Conservation (phyloP, 2,888 invertebrate species). For the Thumatha senex region DNA sequence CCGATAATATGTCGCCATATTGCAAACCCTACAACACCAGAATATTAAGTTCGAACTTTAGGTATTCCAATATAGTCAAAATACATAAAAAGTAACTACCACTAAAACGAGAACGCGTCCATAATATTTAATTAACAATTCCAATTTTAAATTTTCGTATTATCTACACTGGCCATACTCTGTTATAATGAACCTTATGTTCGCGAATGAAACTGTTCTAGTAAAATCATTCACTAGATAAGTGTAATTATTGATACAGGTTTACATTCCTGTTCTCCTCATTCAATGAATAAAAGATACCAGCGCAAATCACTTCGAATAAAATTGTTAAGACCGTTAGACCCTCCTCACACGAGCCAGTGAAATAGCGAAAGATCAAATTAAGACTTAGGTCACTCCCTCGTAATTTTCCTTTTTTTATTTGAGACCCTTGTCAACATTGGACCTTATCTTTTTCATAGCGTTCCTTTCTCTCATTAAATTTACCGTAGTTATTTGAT, state of each 20-base stretch:
- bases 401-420: constrained; percentile 63
- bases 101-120: too few relatives aligned
- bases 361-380: constrained; percentile 60
- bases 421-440: constrained; percentile 68
- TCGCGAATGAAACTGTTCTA: too few relatives aligned
- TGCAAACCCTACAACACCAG: too few relatives aligned
- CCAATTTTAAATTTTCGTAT: too few relatives aligned
- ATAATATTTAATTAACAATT: too few relatives aligned
- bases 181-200: too few relatives aligned
- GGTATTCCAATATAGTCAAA: too few relatives aligned
- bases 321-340: constrained; percentile 27
- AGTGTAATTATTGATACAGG: not conserved
- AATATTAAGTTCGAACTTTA: too few relatives aligned
- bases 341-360: constrained; percentile 44
- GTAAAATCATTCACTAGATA: not conserved
- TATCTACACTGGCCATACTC: too few relatives aligned
- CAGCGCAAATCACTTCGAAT: constrained; percentile 23
- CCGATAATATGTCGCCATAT: too few relatives aligned
- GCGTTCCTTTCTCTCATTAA: constrained; percentile 58
- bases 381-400: constrained; percentile 64
- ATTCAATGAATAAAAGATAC: constrained; percentile 1
- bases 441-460: constrained; percentile 58
- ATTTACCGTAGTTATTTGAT: constrained; percentile 53
- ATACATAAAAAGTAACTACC: too few relatives aligned
- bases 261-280: not conserved